Percentiles rank a stretch among this genome's conserved stretches.
These are phyloP conservation scores for Oceanites oceanicus DNA, from an alignment of 2,113 vertebrate species.

Conservation along the genomic window DNA sequence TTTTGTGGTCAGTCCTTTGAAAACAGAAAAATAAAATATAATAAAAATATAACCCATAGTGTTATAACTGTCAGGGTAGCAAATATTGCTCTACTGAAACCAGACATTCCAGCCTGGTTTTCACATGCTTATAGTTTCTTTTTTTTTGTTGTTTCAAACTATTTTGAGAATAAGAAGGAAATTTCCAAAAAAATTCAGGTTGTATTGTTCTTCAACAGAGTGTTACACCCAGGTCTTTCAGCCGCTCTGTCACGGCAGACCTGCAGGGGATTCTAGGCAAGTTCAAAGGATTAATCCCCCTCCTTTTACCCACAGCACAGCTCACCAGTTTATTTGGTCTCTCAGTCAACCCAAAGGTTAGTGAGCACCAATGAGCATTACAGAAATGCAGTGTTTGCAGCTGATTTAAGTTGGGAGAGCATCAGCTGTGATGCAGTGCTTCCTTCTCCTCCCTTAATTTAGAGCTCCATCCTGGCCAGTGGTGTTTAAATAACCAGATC, in stretches of 20 bases:
- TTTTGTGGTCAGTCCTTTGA: constrained; percentile 27
- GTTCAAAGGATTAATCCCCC: background rate
- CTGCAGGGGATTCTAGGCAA: background rate
- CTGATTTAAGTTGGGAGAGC: background rate
- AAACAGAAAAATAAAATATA: constrained; percentile 5
- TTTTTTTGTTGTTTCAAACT: background rate
- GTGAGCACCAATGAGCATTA: background rate
- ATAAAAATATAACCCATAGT: background rate
- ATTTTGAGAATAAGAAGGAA: background rate
- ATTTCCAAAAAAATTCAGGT: background rate
- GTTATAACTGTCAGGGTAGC: background rate
- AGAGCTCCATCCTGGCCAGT: background rate
- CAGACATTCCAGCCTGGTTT: background rate
- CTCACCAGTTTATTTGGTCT: background rate
- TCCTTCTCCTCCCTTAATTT: background rate
- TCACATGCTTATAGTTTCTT: background rate
- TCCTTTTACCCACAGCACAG: background rate
- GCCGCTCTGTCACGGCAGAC: background rate
- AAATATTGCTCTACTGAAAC: background rate
- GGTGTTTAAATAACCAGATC: background rate
- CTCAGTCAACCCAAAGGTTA: background rate
- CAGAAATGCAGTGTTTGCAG: background rate
- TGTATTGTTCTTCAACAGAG: background rate
- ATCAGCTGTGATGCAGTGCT: background rate
- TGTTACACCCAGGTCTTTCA: background rate